Evolutionary conservation across 2,797 vertebrate genomes (phyloP), one percentile per base, ranked within the genome.

Genomic region (Esox lucius): DNA sequence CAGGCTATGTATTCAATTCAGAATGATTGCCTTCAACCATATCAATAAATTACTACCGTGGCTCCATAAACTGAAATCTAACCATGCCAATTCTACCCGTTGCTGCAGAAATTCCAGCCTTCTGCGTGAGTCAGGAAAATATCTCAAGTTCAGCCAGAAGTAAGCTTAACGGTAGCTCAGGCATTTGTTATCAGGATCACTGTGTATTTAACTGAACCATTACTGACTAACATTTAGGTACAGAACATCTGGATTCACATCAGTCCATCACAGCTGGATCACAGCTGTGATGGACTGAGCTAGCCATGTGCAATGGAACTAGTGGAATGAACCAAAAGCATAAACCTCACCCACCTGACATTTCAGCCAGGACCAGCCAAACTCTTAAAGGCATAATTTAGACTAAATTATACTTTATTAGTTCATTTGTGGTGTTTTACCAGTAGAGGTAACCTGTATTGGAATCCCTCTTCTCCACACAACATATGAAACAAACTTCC

Each of bases 11-110:
- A 35, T 68, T 73, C 64, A 73, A 53, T 28, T 86, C 73, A 75
- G 17, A 70, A 64, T 70, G 62, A 79, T 73, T 74, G 68, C 7
- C 46, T 79, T 69, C 74, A 75, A 81, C 76, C 59, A 42, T 56
- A 62, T 28, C 39, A 72, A 65, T 22, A 24, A 49, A 77, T 62
- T 72, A n/a, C 17, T 56, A 48, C 5, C 3, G 64, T 65, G 46
- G 68, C 68, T 19, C 62, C 9, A 53, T 39, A 71, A 75, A 73
- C 49, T 22, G 66, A 73, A 77, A 75, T 70, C 33, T 68, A 68
- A 82, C 42, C 66, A 49, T 13, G 42, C 16, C 59, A 46, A 31
- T 75, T 61, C 67, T 67, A 75, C 67, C 28, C 1, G 0, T 17
- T 65, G 62, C 13, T 61, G 65, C 73, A 48, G 35, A 28, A 78